Evolutionary conservation across 2,888 invertebrate species (phyloP).

Genomic region (Eristalinus sepulchralis): DNA sequence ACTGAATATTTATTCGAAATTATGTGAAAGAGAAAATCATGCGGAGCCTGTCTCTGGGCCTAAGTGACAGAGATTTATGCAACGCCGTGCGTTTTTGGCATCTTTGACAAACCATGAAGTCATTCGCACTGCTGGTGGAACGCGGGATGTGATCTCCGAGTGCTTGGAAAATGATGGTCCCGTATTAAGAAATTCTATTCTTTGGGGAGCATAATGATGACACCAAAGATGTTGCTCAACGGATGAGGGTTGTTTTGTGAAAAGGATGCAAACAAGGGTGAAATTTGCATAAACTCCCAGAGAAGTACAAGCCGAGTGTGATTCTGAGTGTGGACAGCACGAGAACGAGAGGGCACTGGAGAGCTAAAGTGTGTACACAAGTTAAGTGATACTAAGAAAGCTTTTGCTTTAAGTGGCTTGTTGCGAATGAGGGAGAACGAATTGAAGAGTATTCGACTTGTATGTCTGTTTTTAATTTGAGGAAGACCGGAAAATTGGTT

Average conservation of each 20-base stretch:
- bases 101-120: neutral
- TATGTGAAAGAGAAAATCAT: neutral
- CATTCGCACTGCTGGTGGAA: neutral
- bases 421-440: too few relatives aligned
- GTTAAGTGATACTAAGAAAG: too few relatives aligned
- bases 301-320: neutral
- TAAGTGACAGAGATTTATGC: neutral
- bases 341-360: neutral
- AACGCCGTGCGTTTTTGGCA: neutral
- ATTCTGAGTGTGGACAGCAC: neutral
- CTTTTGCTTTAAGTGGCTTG: too few relatives aligned
- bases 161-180: neutral
- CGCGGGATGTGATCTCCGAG: neutral
- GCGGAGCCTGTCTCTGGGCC: neutral
- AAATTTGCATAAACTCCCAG: neutral
- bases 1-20: conserved; percentile 7
- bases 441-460: too few relatives aligned
- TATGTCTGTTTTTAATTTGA: too few relatives aligned
- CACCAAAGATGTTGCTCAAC: neutral
- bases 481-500: too few relatives aligned
- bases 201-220: neutral
- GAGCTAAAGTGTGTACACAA: neutral
- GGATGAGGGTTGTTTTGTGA: neutral
- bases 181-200: neutral
- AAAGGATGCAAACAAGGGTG: neutral